These are phyloP conservation scores for Ginglymostoma cirratum DNA, from an alignment of 2,113 vertebrate genomes.

Conservation along the genomic window DNA sequence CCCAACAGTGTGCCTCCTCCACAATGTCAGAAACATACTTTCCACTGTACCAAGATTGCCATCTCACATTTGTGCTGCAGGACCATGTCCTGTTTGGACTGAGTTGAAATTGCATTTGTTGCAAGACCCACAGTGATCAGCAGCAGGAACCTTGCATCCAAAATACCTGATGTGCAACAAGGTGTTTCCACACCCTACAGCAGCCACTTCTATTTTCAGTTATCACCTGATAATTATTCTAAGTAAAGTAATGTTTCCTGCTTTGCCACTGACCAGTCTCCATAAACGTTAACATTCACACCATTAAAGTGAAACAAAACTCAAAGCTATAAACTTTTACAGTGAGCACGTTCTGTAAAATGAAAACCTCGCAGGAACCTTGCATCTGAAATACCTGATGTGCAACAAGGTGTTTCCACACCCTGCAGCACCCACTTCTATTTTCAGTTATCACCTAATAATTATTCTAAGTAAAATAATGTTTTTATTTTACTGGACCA, in stretches of 20 bases:
- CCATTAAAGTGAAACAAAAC: too few relatives aligned
- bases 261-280: too few relatives aligned
- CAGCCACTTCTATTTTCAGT: not conserved
- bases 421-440: not conserved
- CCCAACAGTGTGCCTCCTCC: not conserved
- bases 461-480: not conserved
- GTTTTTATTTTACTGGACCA: not conserved
- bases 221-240: not conserved
- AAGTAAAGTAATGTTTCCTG: not conserved
- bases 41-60: not conserved
- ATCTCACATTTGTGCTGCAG: not conserved
- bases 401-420: not conserved
- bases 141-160: not conserved
- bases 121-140: not conserved
- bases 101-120: not conserved
- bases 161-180: not conserved
- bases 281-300: too few relatives aligned
- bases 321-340: too few relatives aligned
- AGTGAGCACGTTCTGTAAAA: too few relatives aligned
- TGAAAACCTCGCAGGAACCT: too few relatives aligned
- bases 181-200: not conserved
- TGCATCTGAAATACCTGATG: not conserved
- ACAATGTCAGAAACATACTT: not conserved
- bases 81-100: not conserved
- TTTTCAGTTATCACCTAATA: not conserved